Percentiles rank a stretch among this genome's conserved stretches.
Evolutionary conservation across 2,113 vertebrate species (phyloP).

Genomic region (Scartelaos histophorus): DNA sequence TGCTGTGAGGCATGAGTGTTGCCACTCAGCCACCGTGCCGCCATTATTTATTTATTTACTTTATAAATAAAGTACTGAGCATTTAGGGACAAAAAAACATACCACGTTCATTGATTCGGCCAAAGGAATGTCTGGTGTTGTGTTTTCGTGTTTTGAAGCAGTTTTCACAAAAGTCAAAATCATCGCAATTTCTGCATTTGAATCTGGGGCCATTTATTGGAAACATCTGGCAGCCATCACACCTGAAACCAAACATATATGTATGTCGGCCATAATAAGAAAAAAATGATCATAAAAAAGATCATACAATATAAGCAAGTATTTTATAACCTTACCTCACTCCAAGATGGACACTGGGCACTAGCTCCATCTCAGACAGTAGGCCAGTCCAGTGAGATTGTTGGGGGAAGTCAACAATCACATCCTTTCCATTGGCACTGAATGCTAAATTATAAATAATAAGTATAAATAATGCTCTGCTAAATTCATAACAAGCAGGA

Average conservation of each 20-base stretch:
- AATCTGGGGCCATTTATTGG: conserved; percentile 95
- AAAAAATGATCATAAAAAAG: not conserved
- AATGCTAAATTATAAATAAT: conserved; percentile 80
- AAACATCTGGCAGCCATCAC: conserved; percentile 98
- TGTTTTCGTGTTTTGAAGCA: conserved; percentile 97
- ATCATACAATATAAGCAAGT: not conserved
- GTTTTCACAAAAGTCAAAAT: conserved; percentile 97
- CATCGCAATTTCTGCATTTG: conserved; percentile 96
- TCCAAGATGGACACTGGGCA: conserved; percentile 94
- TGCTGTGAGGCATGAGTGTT: too few species aligned
- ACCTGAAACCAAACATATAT: conserved; percentile 70
- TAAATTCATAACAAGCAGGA: not conserved
- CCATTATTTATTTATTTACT: too few species aligned
- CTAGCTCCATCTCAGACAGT: conserved; percentile 96
- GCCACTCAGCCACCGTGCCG: too few species aligned
- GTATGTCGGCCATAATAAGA: fast-evolving
- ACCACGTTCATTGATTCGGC: conserved; percentile 97
- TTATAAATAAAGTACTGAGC: not conserved
- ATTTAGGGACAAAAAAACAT: not conserved
- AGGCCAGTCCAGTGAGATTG: conserved; percentile 98
- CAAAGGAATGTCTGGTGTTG: conserved; percentile 90
- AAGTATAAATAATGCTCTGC: not conserved
- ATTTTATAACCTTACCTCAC: conserved; percentile 80
- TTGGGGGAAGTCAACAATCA: conserved; percentile 97
- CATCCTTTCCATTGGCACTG: conserved; percentile 98